phyloP scores from a whole-genome alignment of 1,140 invertebrate genomes.

The Drosophila repleta region DNA sequence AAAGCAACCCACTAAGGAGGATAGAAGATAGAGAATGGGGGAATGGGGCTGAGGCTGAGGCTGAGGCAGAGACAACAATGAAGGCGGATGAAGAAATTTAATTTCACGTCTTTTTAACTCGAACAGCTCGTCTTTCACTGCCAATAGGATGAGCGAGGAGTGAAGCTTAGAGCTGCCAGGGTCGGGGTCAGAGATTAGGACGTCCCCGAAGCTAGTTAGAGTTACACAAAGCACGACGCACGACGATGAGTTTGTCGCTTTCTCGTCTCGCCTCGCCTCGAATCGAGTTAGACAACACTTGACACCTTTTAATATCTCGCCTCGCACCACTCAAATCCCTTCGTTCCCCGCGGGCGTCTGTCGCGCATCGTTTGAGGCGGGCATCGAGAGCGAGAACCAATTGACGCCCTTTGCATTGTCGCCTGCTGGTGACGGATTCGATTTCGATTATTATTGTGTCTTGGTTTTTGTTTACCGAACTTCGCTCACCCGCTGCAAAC shows the following conservation, averaged over 20 bases:
- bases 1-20: slow-evolving; percentile 1
- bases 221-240: slow-evolving; percentile 36
- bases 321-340: not conserved
- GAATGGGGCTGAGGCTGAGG: not conserved
- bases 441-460: slow-evolving; percentile 80
- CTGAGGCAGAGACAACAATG: slow-evolving; percentile 44
- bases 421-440: slow-evolving; percentile 72
- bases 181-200: slow-evolving; percentile 37
- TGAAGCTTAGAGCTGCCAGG: not conserved
- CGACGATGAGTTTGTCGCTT: slow-evolving; percentile 33
- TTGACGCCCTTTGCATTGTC: slow-evolving; percentile 42
- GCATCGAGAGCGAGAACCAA: slow-evolving; percentile 17
- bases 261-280: slow-evolving; percentile 9
- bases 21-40: not conserved
- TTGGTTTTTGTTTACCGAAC: slow-evolving; percentile 72
- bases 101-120: slow-evolving; percentile 78
- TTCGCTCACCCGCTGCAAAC: slow-evolving; percentile 19
- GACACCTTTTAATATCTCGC: slow-evolving; percentile 65
- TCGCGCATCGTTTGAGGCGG: slow-evolving; percentile 23
- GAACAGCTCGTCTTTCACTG: slow-evolving; percentile 70
- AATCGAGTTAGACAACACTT: slow-evolving; percentile 54
- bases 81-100: slow-evolving; percentile 80
- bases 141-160: slow-evolving; percentile 2
- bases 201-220: slow-evolving; percentile 36
- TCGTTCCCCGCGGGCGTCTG: slow-evolving; percentile 7